Percentiles rank a stretch among this genome's conserved stretches.
Evolutionary conservation across 2,888 invertebrate genomes (phyloP).

Genomic region (Drosophila kuntzei): DNA sequence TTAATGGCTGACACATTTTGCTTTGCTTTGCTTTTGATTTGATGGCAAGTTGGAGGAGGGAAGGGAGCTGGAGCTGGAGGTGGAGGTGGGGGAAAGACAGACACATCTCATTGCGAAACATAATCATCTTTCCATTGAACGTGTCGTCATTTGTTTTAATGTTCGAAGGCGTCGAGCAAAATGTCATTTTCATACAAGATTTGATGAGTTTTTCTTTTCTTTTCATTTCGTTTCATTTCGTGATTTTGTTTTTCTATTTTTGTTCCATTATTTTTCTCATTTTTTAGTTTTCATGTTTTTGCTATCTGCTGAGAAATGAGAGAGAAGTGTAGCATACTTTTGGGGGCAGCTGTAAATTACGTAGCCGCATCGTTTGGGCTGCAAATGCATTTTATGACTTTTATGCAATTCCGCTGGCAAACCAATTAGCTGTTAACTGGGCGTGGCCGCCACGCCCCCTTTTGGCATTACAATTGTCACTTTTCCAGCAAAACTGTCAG

Average conservation of each 20-base stretch:
- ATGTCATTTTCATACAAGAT: constrained; percentile 52
- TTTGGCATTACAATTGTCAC: constrained; percentile 61
- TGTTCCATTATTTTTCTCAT: neutral
- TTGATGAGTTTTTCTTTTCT: constrained; percentile 58
- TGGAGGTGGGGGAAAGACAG: neutral
- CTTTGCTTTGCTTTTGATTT: constrained; percentile 50
- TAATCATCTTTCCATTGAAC: constrained; percentile 66
- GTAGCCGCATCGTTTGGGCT: constrained; percentile 24
- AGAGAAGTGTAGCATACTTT: constrained; percentile 29
- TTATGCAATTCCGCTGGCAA: constrained; percentile 52
- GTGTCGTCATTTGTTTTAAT: constrained; percentile 75
- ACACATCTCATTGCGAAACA: constrained; percentile 39
- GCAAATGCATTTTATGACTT: constrained; percentile 74
- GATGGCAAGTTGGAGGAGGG: constrained; percentile 9
- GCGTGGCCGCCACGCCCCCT: constrained; percentile 35
- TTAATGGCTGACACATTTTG: constrained; percentile 64
- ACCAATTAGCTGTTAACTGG: constrained; percentile 61
- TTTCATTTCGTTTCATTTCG: constrained; percentile 27
- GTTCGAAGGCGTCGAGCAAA: constrained; percentile 43
- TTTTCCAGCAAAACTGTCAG: constrained; percentile 68
- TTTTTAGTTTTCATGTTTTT: constrained; percentile 10
- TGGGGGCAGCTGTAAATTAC: constrained; percentile 27
- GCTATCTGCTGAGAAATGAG: neutral
- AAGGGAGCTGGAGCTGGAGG: neutral
- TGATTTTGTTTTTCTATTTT: neutral